Evolutionary conservation across 1,140 invertebrate species (phyloP), one percentile per base, ranked within the genome.

Genomic region (Zaprionus nigranus): DNA sequence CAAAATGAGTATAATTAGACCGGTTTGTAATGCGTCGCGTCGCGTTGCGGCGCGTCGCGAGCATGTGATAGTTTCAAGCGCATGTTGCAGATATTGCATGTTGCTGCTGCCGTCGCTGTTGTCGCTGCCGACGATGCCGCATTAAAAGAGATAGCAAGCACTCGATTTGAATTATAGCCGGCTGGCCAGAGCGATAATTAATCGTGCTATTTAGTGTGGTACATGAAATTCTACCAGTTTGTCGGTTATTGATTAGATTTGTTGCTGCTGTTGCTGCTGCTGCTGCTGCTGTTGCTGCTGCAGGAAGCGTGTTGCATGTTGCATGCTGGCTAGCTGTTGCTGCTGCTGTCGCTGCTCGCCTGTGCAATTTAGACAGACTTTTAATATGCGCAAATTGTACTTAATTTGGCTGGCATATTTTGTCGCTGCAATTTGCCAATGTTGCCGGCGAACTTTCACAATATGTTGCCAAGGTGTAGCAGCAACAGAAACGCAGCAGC

Each of bases 1-100:
- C 78, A 88, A 90, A 88, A 88, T 88, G 84, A 88, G 84, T 88
- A 88, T 88, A 88, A 88, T 88, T 88, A 88, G 84, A 88, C 84
- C 85, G 84, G 84, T 88, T 88, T 88, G 81, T 84, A 88, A 84
- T 86, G 82, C 83, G 79, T 86, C 62, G 12, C 20, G 17, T 24
- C 49, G 81, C 76, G 20, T 1, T 22, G 20, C 20, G 76, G 79
- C 82, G 26, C 20, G 76, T 82, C 82, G 26, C 26, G 13, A 28
- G 24, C 40, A 15, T 63, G 38, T 46, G 38, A 63, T 62, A 49
- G 49, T 5, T n/a, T 38, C 13, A 26, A 54, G 61, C 61, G 30
- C 24, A 40, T 24, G 68, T 51, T 79, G 79, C 78, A 69, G 65
- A 82, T 82, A 80, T 71, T 71, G 81, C 84, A 83, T 84, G 85